These are phyloP conservation scores for Drosophila asahinai DNA, from an alignment of 1,140 invertebrate species.

Conservation along the genomic window DNA sequence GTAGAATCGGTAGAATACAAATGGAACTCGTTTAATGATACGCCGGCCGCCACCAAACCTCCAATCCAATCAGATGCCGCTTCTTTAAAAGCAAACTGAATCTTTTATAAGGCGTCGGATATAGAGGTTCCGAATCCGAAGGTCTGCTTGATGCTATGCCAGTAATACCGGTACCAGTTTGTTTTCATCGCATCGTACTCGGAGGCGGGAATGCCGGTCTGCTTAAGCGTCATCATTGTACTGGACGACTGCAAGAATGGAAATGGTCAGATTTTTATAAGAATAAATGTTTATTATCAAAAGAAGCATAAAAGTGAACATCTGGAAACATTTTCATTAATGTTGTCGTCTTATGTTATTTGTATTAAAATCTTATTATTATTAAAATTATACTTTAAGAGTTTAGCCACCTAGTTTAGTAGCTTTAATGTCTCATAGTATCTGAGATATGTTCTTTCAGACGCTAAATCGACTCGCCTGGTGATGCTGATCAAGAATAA, in stretches of 20 bases:
- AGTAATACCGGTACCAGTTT: slow-evolving; percentile 97
- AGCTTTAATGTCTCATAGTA: too few relatives aligned
- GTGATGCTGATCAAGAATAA: too few relatives aligned
- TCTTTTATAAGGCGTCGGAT: slow-evolving; percentile 65
- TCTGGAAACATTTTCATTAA: too few relatives aligned
- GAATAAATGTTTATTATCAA: too few relatives aligned
- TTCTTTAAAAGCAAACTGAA: slow-evolving; percentile 2
- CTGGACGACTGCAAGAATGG: slow-evolving; percentile 88
- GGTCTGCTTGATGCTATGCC: slow-evolving; percentile 95
- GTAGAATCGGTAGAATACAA: slow-evolving; percentile 26
- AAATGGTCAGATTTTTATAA: background rate
- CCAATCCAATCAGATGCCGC: slow-evolving; percentile 11
- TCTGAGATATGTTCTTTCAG: too few relatives aligned
- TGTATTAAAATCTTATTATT: too few relatives aligned
- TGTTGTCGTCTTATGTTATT: too few relatives aligned
- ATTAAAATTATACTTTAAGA: too few relatives aligned
- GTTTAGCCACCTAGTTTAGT: too few relatives aligned
- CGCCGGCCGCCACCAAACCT: slow-evolving; percentile 11
- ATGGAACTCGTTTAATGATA: slow-evolving; percentile 37
- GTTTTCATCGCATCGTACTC: slow-evolving; percentile 93
- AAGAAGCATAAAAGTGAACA: too few relatives aligned
- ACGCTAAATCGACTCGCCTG: too few relatives aligned
- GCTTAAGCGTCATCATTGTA: slow-evolving; percentile 92
- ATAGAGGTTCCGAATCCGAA: slow-evolving; percentile 95
- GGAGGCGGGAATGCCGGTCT: slow-evolving; percentile 91